Percentiles rank a stretch among this genome's conserved stretches.
These are phyloP conservation scores for Anneissia japonica DNA, from an alignment of 35 echinoderm and acorn worm species.

Conservation along the genomic window DNA sequence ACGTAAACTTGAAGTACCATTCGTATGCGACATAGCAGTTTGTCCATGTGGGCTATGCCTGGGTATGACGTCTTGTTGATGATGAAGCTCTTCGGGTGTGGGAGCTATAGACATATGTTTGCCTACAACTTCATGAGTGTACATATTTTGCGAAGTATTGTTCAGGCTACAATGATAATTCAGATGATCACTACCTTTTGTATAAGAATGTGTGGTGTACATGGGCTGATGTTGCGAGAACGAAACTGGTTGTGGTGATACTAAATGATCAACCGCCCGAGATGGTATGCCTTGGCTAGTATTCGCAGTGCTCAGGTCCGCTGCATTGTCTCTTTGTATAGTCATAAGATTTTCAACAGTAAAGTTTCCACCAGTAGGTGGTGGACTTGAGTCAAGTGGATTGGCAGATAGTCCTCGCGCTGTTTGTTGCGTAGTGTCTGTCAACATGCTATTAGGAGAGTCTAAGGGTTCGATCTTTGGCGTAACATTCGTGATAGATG, in stretches of 20 bases:
- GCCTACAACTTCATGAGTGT: constrained; percentile 52
- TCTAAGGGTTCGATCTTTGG: constrained; percentile 95
- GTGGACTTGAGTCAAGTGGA: constrained; percentile 1
- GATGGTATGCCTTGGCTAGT: background rate
- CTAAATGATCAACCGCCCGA: background rate
- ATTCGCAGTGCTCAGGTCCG: constrained; percentile 32
- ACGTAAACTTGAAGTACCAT: constrained; percentile 25
- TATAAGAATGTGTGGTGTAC: background rate
- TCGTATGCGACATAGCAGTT: constrained; percentile 54
- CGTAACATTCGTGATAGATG: constrained; percentile 39
- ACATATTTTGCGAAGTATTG: constrained; percentile 59
- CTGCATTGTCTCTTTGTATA: constrained; percentile 34
- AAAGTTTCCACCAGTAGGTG: constrained; percentile 21
- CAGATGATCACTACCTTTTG: constrained; percentile 23
- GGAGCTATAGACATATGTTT: constrained; percentile 97
- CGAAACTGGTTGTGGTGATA: background rate
- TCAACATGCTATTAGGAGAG: constrained; percentile 56
- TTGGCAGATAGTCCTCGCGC: background rate
- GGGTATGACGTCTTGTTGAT: constrained; percentile 50
- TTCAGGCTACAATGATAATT: constrained; percentile 43
- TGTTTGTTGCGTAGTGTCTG: constrained; percentile 38
- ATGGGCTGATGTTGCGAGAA: background rate
- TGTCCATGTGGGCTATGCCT: constrained; percentile 84
- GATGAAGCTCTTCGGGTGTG: constrained; percentile 91
- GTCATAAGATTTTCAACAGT: constrained; percentile 91